Percentiles rank a stretch among this genome's conserved stretches.
Conservation (phyloP, 2,888 invertebrate species). For the Caenorhabditis drosophilae region DNA sequence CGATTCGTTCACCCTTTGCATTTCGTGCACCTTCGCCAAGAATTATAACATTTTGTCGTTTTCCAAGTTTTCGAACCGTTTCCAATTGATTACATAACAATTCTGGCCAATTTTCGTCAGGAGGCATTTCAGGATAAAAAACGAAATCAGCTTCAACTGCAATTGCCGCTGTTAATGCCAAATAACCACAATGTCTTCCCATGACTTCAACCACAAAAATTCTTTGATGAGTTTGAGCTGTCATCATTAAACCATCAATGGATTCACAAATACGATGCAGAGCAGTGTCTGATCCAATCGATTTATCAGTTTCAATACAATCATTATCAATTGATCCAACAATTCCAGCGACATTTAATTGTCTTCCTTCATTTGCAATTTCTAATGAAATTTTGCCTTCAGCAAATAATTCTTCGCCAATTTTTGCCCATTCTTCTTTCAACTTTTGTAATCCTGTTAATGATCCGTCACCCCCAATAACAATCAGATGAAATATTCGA, state of each 20-base stretch:
- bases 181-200: conserved; percentile 98
- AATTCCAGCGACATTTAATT: conserved; percentile 39
- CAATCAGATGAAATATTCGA: conserved; percentile 90
- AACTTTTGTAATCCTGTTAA: conserved; percentile 82
- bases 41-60: conserved; percentile 93
- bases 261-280: conserved; percentile 95
- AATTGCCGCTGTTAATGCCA: conserved; percentile 90
- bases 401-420: conserved; percentile 31
- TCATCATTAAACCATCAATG: conserved; percentile 94
- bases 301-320: conserved; percentile 99
- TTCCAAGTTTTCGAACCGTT: conserved; percentile 74
- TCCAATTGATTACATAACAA: conserved; percentile 86
- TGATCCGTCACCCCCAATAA: conserved; percentile 97
- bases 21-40: conserved; percentile 97
- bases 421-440: conserved; percentile 33
- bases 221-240: conserved; percentile 93
- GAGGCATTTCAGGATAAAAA: conserved; percentile 95
- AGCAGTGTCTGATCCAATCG: conserved; percentile 93
- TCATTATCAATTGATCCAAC: conserved; percentile 73
- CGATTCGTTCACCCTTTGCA: conserved; percentile 86
- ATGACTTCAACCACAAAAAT: conserved; percentile 84
- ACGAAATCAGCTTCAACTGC: conserved; percentile 94
- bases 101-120: conserved; percentile 85
- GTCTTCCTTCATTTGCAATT: conserved; percentile 26
- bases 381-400: conserved; percentile 21